Conservation (phyloP, 1,140 invertebrate genomes). For the Drosophila hydei region DNA sequence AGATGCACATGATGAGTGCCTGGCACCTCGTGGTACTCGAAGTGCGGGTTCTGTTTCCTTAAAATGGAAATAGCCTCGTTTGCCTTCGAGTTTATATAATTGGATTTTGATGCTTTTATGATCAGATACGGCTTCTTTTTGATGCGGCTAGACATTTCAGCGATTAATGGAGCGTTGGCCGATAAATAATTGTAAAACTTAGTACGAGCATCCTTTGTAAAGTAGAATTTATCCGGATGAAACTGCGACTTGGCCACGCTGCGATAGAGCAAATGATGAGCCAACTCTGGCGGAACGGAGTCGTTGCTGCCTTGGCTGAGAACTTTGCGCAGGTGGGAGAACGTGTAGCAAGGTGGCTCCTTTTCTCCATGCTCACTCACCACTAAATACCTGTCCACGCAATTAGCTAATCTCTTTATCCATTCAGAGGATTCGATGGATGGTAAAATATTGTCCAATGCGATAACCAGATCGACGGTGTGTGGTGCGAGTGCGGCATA, state of each 20-base stretch:
- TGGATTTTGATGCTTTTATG: constrained; percentile 57
- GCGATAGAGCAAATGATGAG: constrained; percentile 85
- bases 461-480: constrained; percentile 86
- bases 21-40: constrained; percentile 86
- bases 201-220: constrained; percentile 86
- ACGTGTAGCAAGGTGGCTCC: constrained; percentile 86
- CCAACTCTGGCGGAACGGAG: constrained; percentile 85
- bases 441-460: constrained; percentile 86
- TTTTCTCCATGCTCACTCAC: constrained; percentile 52
- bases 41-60: constrained; percentile 84
- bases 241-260: constrained; percentile 85
- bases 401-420: constrained; percentile 85
- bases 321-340: constrained; percentile 85
- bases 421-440: background rate
- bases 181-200: constrained; percentile 70
- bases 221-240: constrained; percentile 86
- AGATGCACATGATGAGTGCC: constrained; percentile 88
- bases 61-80: constrained; percentile 85
- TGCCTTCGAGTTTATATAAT: background rate
- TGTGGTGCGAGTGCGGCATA: constrained; percentile 86
- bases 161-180: constrained; percentile 1
- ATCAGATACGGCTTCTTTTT: constrained; percentile 59
- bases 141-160: constrained; percentile 55
- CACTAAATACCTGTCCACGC: constrained; percentile 63
- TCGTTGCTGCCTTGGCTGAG: constrained; percentile 84